Conservation (phyloP, 1,140 invertebrate species). For the Pseudomyrmex concolor region DNA sequence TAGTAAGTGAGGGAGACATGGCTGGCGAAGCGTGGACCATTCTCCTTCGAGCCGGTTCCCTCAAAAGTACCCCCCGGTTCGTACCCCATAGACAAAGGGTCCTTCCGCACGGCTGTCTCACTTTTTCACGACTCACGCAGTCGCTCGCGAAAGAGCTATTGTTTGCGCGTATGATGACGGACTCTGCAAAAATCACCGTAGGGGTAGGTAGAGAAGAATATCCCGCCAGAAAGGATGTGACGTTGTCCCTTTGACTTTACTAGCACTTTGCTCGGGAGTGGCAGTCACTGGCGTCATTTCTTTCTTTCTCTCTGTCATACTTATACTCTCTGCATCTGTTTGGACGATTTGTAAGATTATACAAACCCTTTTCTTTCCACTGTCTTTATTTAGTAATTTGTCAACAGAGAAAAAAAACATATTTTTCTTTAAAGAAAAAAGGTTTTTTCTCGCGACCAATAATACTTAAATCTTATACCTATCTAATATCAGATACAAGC, state of each 20-base stretch:
- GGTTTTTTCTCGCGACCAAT: not conserved
- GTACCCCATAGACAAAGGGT: conserved; percentile 67
- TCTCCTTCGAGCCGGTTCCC: conserved; percentile 36
- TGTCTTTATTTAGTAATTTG: not conserved
- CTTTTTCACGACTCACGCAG: conserved; percentile 60
- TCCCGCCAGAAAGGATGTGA: conserved; percentile 44
- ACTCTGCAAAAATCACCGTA: conserved; percentile 51
- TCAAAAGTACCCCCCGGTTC: conserved; percentile 45
- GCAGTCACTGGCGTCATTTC: not conserved
- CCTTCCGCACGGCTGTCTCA: conserved; percentile 57
- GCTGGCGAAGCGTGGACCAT: conserved; percentile 39
- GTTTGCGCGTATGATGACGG: conserved; percentile 60
- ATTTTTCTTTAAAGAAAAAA: not conserved
- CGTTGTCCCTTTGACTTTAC: conserved; percentile 59
- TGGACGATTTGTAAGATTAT: conserved; percentile 28
- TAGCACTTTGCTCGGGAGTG: conserved; percentile 45
- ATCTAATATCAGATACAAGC: too few species aligned
- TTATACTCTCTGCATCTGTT: conserved; percentile 8
- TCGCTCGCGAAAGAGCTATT: conserved; percentile 65
- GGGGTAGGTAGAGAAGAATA: conserved; percentile 42
- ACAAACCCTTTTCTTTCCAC: not conserved
- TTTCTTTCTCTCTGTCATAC: conserved; percentile 13
- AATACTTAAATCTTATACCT: too few species aligned
- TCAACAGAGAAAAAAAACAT: not conserved
- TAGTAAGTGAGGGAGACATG: conserved; percentile 47